Conservation (phyloP, 2,797 vertebrate genomes). For the Discoglossus pictus region DNA sequence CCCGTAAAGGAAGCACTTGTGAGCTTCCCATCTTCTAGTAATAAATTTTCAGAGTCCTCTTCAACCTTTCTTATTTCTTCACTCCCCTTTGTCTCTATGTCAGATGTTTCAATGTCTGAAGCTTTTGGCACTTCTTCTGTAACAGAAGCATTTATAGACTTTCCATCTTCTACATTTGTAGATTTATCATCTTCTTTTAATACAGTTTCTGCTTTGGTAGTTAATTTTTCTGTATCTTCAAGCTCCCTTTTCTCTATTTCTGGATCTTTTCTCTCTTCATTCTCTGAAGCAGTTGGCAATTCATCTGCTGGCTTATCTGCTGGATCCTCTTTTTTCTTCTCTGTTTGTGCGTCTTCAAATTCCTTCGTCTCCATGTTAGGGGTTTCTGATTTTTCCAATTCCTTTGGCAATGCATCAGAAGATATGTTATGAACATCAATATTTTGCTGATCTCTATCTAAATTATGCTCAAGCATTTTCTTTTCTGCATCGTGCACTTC, state of each 20-base stretch:
- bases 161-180: not conserved
- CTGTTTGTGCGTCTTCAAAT: no score
- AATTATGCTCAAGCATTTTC: conserved; percentile 10
- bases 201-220: no score
- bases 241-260: not conserved
- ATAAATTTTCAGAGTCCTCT: not conserved
- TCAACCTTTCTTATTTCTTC: not conserved
- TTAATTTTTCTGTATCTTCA: not conserved
- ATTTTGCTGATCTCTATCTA: not conserved
- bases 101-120: not conserved
- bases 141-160: not conserved
- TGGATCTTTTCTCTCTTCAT: no score
- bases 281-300: no score
- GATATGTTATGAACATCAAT: not conserved
- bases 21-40: not conserved
- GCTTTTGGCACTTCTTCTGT: not conserved
- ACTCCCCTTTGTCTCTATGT: not conserved
- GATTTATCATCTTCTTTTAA: no score
- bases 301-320: no score
- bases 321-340: not conserved
- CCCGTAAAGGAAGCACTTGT: not conserved
- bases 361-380: no score
- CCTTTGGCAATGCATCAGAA: not conserved
- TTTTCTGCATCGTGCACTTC: not conserved
- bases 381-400: not conserved